Evolutionary conservation across 2,113 vertebrate genomes (phyloP), one percentile per base, ranked within the genome.

Genomic region (Anas platyrhynchos): DNA sequence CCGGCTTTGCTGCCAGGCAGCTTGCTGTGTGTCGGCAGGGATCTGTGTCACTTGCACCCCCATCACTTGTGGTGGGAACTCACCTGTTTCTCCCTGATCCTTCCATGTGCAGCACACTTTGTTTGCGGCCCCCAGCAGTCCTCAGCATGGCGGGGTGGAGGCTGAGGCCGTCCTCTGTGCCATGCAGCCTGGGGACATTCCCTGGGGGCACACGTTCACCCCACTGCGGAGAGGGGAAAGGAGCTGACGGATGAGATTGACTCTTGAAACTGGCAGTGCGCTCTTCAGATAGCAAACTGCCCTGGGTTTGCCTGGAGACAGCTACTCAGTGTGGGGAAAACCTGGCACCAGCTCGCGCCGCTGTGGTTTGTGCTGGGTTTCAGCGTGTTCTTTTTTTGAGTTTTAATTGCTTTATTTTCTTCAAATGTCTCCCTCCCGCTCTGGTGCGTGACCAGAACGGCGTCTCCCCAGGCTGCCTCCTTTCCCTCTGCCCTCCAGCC

Each of bases 51-150:
- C 67, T 15, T 4, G 25, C 16, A 9, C 17, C 11, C 14, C 65
- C 27, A 2, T 36, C 34, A 11, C 12, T 27, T 21, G 34, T 55
- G 66, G 13, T 38, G 9, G 75, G 38, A 14, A 61, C 13, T 0
- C 13, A 22, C 27, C 71, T 41, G 4, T 31, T 4, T 34, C 43
- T 41, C 38, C 61, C n/a, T 0, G 12, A 1, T 21, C n/a, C 36
- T 74, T 44, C 18, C 26, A 3, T 21, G 34, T 3, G 0, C 36
- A 79, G 65, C 65, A 27, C 13, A 2, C 29, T 17, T 0, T 0
- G 17, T 7, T 15, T 27, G 69, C 4, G 36, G 77, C 29, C 26
- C 41, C 63, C 5, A 34, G 36, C 22, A 27, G 76, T 52, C 44
- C 7, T 2, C 10, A 46, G 5, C 15, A 14, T 13, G 3, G 7